Evolutionary conservation across 2,888 invertebrate species (phyloP), one percentile per base, ranked within the genome.

Genomic region (Leptopterna dolabrata): DNA sequence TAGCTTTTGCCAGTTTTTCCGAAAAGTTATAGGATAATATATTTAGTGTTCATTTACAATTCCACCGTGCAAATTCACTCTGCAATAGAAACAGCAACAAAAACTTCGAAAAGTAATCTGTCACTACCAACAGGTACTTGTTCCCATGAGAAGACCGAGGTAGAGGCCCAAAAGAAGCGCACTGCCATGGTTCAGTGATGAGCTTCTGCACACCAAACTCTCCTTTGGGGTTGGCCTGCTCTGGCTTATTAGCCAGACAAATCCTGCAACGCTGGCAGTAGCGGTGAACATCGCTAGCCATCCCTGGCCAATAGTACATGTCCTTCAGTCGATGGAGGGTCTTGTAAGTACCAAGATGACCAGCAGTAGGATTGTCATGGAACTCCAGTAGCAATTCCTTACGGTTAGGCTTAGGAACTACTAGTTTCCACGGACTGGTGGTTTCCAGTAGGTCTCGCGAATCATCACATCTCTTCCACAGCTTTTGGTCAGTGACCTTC

Each of bases 371-470:
- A 24, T 9, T 24, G n/a, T 81, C 81, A 43, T 81, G 81, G n/a
- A 24, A 47, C 13, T 81, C 47, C 11, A 7, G 29, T 3, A 71
- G 30, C 2, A 76, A 36, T 76, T 89, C 88, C 1, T 90, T 41
- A n/a, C 89, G 87, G 2, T 19, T 6, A n/a, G 76, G 36, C 76
- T 71, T 71, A 2, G 71, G 71, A 30, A 71, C 71, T 3, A 71
- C 71, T 4, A n/a, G 4, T 43, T 43, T 76, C 76, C 76, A 41
- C 3, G 41, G 41, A n/a, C 16, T n/a, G 4, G 6, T n/a, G 19
- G 43, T n/a, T 19, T n/a, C 24, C 36, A 36, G 9, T 7, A 6
- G 90, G n/a, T 76, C 76, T 71, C 7, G 2, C 4, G 30, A 16
- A 71, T 71, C 24, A 16, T 11, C 9, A 9, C 9, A 11, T 16